Base-by-base conservation (phyloP, 2,797 vertebrate species). In the Sylvilagus floridanus region DNA sequence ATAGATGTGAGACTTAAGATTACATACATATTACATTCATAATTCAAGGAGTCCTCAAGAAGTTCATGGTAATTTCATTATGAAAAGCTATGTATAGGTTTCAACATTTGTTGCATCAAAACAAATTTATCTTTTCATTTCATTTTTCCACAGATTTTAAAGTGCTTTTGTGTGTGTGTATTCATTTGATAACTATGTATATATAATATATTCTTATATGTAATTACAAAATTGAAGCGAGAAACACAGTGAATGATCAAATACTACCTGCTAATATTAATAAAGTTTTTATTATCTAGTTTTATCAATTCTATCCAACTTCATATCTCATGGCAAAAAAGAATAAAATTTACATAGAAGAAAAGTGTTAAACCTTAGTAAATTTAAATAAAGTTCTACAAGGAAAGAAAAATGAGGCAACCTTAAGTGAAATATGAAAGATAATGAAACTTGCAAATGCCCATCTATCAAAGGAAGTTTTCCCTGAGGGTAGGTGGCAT, bases 381-480 rank as follows among this genome's bases (percentile, higher is more conserved):
- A 96, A 92, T 96, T 91, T 90, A 78, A 95, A 89, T 57, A 85
- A 97, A 96, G n/a, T 95, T 79, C 19, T 92, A 92, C 52, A 68
- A 78, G 79, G 54, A 90, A 97, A 93, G 92, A 94, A 93, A 96
- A 95, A 84, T 86, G 82, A 88, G 72, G 71, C 94, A 93, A 88
- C 47, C 4, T 76, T 66, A 92, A 81, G 88, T 88, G 83, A 96
- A 93, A 91, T 81, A 88, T 88, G 83, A 88, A 88, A 90, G 54
- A 84, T 66, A 88, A 93, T 92, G 85, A 92, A 86, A 96, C 92
- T 93, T 94, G 75, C 62, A 96, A 90, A 95, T 93, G 78, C 11
- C 21, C 84, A 84, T 90, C 88, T 94, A 88, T 95, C 93, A 96
- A 76, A 94, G 57, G 42, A 69, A 84, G 65, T 54, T 60, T 94